These are phyloP conservation scores for Caenorhabditis briggsae DNA, from an alignment of 1,140 invertebrate species.

Conservation along the genomic window DNA sequence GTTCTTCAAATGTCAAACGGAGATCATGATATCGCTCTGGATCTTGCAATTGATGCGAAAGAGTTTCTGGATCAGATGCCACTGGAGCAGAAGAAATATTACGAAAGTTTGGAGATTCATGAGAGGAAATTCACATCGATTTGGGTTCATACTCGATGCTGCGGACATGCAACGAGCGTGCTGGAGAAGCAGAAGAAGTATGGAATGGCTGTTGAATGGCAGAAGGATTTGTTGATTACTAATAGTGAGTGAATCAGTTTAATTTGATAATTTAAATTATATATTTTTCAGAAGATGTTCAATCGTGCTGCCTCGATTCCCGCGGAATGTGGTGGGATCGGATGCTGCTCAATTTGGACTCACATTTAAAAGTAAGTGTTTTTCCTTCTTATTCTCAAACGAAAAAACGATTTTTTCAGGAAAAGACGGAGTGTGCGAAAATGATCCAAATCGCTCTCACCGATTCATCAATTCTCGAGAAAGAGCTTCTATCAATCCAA, in stretches of 20 bases:
- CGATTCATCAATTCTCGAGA: slow-evolving; percentile 38
- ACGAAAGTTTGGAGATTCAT: slow-evolving; percentile 14
- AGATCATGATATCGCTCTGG: not conserved
- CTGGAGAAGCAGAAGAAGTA: slow-evolving; percentile 32
- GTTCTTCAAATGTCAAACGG: slow-evolving; percentile 14
- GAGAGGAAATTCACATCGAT: slow-evolving; percentile 36
- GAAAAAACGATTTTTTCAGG: not conserved
- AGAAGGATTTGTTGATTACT: slow-evolving; percentile 13
- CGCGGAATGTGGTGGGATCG: slow-evolving; percentile 70
- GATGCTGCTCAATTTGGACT: slow-evolving; percentile 70
- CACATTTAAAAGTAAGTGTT: slow-evolving; percentile 68
- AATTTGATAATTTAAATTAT: not conserved
- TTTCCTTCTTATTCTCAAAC: not conserved
- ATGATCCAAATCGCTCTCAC: not conserved
- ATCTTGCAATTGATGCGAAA: slow-evolving; percentile 17
- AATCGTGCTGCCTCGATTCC: slow-evolving; percentile 65
- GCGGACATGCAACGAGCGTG: not conserved
- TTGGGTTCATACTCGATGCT: slow-evolving; percentile 22
- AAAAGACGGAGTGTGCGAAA: slow-evolving; percentile 19
- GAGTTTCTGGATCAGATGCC: slow-evolving; percentile 32
- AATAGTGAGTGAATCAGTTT: not conserved
- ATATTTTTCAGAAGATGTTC: slow-evolving; percentile 56
- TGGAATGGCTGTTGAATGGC: slow-evolving; percentile 42
- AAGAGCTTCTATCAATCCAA: slow-evolving; percentile 66
- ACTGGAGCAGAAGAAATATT: not conserved